phyloP scores from a whole-genome alignment of 2,888 invertebrate genomes.

The Drosophila multiciliata region DNA sequence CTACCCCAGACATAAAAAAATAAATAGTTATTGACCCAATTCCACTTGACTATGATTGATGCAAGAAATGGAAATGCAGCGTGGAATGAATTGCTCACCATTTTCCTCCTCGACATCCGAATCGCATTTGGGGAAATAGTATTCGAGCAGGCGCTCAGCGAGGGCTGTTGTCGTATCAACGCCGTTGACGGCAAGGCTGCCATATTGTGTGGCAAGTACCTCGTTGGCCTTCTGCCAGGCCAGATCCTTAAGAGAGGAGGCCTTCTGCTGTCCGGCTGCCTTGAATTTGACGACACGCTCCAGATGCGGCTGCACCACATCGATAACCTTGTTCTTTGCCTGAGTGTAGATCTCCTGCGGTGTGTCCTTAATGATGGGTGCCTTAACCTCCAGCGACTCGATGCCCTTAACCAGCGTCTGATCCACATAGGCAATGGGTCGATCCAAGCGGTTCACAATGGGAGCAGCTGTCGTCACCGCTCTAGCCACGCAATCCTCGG shows the following conservation, averaged over 20 bases:
- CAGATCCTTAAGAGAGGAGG: conserved; percentile 88
- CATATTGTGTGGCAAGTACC: conserved; percentile 89
- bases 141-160: conserved; percentile 90
- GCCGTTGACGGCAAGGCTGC: conserved; percentile 88
- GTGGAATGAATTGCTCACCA: conserved; percentile 82
- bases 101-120: conserved; percentile 87
- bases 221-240: conserved; percentile 91
- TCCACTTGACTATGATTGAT: not conserved
- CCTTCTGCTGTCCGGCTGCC: conserved; percentile 86
- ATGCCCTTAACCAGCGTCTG: conserved; percentile 89
- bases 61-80: not conserved
- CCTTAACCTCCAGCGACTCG: conserved; percentile 88
- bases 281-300: conserved; percentile 83
- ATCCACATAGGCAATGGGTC: conserved; percentile 87
- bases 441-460: conserved; percentile 86
- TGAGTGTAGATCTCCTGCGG: conserved; percentile 87
- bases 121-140: conserved; percentile 88
- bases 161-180: conserved; percentile 89
- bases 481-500: conserved; percentile 88
- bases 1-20: not conserved
- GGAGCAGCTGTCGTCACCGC: conserved; percentile 88
- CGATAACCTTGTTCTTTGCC: conserved; percentile 87
- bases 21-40: not conserved
- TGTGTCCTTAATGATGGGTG: conserved; percentile 89
- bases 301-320: conserved; percentile 87